These are phyloP conservation scores for Hedya salicella DNA, from an alignment of 2,888 invertebrate species.

Conservation along the genomic window DNA sequence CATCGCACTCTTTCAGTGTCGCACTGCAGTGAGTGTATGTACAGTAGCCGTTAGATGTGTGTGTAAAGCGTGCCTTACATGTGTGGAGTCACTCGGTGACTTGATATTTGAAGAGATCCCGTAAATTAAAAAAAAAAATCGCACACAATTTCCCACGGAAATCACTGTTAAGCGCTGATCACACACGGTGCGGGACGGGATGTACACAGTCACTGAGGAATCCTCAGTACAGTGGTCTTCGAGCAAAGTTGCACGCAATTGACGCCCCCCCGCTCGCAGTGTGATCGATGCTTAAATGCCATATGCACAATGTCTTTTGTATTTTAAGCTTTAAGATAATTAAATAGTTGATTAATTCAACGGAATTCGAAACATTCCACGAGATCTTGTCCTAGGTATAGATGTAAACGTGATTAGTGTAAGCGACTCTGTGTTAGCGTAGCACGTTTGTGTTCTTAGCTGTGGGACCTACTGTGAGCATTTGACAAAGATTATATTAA, in stretches of 20 bases:
- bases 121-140: not conserved
- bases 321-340: not conserved
- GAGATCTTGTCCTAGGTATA: slow-evolving; percentile 27
- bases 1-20: slow-evolving; percentile 19
- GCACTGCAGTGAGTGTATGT: slow-evolving; percentile 10
- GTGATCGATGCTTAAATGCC: not conserved
- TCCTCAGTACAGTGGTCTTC: no score
- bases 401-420: slow-evolving; percentile 14
- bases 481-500: slow-evolving; percentile 20
- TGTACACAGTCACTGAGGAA: no score
- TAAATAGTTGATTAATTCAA: not conserved
- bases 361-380: slow-evolving; percentile 23
- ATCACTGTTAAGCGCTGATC: not conserved
- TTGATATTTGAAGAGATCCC: not conserved
- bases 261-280: not conserved
- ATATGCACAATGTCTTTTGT: not conserved
- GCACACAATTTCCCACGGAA: not conserved
- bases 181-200: not conserved
- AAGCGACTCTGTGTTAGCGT: not conserved
- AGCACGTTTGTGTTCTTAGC: slow-evolving; percentile 17
- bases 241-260: no score
- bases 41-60: slow-evolving; percentile 28
- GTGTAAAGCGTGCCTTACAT: slow-evolving; percentile 43
- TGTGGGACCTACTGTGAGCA: slow-evolving; percentile 19
- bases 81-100: slow-evolving; percentile 28